These are phyloP conservation scores for Amblyopsis hoosieri DNA, from an alignment of 2,797 vertebrate species.

Conservation along the genomic window DNA sequence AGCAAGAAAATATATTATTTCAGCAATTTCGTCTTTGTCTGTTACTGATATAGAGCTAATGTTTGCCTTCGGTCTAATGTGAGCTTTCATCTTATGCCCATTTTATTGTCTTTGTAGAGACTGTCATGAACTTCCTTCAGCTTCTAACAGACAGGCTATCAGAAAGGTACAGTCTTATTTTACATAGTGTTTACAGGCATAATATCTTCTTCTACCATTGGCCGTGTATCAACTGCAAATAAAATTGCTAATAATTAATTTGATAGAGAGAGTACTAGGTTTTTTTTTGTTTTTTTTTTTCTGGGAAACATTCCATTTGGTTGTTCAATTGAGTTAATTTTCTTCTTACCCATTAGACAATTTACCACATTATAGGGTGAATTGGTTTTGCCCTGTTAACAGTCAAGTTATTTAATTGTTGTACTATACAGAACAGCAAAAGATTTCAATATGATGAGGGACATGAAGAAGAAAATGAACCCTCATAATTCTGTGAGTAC, in stretches of 20 bases:
- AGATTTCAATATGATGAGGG: constrained; percentile 91
- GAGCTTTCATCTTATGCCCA: neutral
- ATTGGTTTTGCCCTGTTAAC: neutral
- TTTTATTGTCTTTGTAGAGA: constrained; percentile 78
- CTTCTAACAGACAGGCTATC: constrained; percentile 89
- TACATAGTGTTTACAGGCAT: neutral
- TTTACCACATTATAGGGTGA: neutral
- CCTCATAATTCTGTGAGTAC: constrained; percentile 86
- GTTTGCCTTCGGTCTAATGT: neutral
- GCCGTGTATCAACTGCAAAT: too few species aligned
- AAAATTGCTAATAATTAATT: too few species aligned
- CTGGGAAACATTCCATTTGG: too few species aligned
- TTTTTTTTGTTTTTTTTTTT: too few species aligned
- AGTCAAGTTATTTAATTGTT: neutral
- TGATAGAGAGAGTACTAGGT: too few species aligned
- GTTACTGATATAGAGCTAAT: too few species aligned
- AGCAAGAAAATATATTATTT: too few species aligned
- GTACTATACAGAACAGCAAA: constrained; percentile 81
- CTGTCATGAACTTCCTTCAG: constrained; percentile 90
- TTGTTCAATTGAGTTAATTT: too few species aligned
- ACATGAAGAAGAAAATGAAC: constrained; percentile 91
- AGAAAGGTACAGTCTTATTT: constrained; percentile 79
- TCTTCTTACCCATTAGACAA: too few species aligned
- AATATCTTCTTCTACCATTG: too few species aligned
- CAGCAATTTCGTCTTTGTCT: too few species aligned